Evolutionary conservation across 2,113 vertebrate genomes (phyloP).

Genomic region (Vimba vimba): DNA sequence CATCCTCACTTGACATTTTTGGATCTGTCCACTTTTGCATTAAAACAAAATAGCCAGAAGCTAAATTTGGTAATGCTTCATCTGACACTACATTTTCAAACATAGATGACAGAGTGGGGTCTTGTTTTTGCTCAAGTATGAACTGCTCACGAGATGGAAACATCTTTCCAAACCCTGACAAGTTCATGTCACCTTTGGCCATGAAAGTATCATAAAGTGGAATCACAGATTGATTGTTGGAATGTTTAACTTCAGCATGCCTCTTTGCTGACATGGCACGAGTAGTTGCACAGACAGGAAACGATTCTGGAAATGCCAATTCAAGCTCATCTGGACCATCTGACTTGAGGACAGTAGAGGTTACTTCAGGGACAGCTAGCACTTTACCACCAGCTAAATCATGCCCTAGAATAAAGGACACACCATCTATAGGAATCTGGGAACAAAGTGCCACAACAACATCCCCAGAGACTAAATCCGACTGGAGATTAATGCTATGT

Average conservation of each 20-base stretch:
- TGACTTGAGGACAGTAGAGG: too few relatives aligned
- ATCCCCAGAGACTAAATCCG: not conserved
- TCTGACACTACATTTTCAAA: not conserved
- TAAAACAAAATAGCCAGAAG: too few relatives aligned
- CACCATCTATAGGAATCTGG: not conserved
- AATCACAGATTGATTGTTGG: not conserved
- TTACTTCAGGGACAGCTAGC: not conserved
- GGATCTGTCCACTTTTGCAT: too few relatives aligned
- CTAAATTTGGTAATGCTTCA: not conserved
- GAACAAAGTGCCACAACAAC: not conserved
- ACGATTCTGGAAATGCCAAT: too few relatives aligned
- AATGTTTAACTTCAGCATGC: too few relatives aligned
- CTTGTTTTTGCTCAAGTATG: not conserved
- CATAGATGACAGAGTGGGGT: not conserved
- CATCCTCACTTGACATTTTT: too few relatives aligned
- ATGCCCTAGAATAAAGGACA: not conserved
- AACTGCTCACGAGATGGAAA: not conserved
- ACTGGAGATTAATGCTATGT: not conserved
- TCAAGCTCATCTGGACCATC: too few relatives aligned
- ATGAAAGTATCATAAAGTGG: slow-evolving; percentile 6
- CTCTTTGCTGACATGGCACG: too few relatives aligned
- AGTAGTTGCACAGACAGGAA: too few relatives aligned
- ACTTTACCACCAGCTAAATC: not conserved
- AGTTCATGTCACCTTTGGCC: not conserved
- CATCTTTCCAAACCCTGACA: not conserved